Base-by-base conservation (phyloP, 2,888 invertebrate species). In the Tipula helvola region DNA sequence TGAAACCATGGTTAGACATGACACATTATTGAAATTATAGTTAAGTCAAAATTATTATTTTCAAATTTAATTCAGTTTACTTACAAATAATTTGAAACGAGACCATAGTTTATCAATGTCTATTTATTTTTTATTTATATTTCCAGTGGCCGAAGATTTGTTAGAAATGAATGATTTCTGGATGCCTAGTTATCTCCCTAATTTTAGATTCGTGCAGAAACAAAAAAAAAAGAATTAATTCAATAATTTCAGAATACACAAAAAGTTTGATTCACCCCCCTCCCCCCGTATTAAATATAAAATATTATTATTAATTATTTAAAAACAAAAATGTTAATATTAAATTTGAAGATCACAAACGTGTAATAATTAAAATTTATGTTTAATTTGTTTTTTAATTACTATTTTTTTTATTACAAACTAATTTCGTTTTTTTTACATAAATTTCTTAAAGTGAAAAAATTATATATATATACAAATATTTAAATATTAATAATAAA, bases 81-180 rank as follows among this genome's bases (percentile, higher is more conserved):
- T n/a, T n/a, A 28, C 28, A 28, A 28, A 28, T 28, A 28, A 28
- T 28, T 28, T 28, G 28, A 28, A 28, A 28, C 28, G 28, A 28
- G 2, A 2, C 28, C 1, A 2, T 28, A 28, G 2, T 28, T 28
- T 28, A 28, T 2, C 28, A 28, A 28, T 28, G 28, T 28, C 28
- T 28, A 28, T 28, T 28, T 28, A 28, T 28, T 39, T 84, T 87
- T 87, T 87, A 89, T 88, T 88, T 90, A 88, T 89, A 28, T 71
- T 93, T 93, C 8, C 93, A 97, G 97, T 90, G 97, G 97, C 90
- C 94, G 95, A 94, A 96, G 96, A 90, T 97, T 97, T 91, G 94
- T 96, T 90, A 94, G 97, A 92, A 95, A 95, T 93, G 96, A 96
- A 57, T 83, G 71, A 86, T 42, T 71, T 71, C 71, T 28, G 71